Evolutionary conservation across 64 coral and sea anemone species (phyloP), one percentile per base, ranked within the genome.

Genomic region (Montipora efflorescens): DNA sequence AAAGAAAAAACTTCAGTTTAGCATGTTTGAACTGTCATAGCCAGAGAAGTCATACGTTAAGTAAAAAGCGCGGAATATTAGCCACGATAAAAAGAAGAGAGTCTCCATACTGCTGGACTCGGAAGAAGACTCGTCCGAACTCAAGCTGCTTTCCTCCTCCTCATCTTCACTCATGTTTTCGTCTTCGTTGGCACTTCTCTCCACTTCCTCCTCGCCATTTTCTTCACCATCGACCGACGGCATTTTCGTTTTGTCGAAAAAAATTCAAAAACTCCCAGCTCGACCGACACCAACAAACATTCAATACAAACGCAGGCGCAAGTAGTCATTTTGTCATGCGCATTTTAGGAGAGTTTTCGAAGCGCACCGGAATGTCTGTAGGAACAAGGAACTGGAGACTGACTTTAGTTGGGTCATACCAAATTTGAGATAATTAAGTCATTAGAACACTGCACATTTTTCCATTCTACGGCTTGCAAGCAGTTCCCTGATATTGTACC

Each of bases 161-260:
- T 99, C 98, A 13, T 99, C 98, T 87, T 99, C 98, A 72, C 98
- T 99, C 94, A 96, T 95, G 90, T 99, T 99, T 48, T 99, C 98
- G 46, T 96, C 98, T 86, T 96, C 98, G 10, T 96, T 96, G 55
- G 90, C 89, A 76, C 92, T 96, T 94, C 93, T 91, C 20, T 93
- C 92, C 47, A 96, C 95, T 48, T 99, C 98, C 21, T 99, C 98
- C 16, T 99, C 98, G 1, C 95, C 98, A 92, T 95, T 99, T 74
- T 99, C 98, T 87, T 99, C 98, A 81, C 98, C 98, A 78, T 99
- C 98, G 55, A 99, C 89, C 12, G 92, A 91, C 16, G 98, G 98
- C 98, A 99, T 99, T n/a, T 71, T 73, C 11, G n/a, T 47, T 71
- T 68, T 51, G 13, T 10, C 36, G 45, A 9, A 15, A n/a, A 86